A percentile compares a stretch with the other conserved stretches of the same genome.
Evolutionary conservation across 1,140 invertebrate species (phyloP).

Genomic region (Chymomyza costata): DNA sequence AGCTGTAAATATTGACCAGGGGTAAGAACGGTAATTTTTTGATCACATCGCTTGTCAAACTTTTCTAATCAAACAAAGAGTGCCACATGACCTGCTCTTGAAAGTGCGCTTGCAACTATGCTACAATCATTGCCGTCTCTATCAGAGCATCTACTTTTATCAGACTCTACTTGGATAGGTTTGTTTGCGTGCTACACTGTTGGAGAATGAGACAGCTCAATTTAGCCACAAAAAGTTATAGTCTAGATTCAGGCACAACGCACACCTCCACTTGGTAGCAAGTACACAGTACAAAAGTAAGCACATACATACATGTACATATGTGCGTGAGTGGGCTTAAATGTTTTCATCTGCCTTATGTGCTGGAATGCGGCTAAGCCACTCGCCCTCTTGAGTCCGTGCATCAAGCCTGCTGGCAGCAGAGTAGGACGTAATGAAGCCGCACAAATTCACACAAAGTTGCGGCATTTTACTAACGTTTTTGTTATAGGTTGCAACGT

Average conservation of each 20-base stretch:
- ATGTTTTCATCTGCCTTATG: constrained; percentile 2
- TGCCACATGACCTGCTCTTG: constrained; percentile 22
- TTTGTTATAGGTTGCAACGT: no score
- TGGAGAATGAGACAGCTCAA: no score
- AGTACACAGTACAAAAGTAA: no score
- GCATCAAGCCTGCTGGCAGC: neutral
- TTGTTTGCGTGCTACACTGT: no score
- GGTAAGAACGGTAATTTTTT: no score
- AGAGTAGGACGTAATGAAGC: constrained; percentile 56
- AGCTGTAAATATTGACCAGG: no score
- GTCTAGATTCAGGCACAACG: no score
- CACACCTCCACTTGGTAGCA: no score
- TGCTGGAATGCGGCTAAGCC: constrained; percentile 27
- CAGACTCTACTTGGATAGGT: no score
- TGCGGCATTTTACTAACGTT: constrained; percentile 30
- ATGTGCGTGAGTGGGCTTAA: constrained; percentile 3
- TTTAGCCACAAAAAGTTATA: no score
- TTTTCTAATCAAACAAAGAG: constrained; percentile 63
- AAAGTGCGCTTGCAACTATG: constrained; percentile 30
- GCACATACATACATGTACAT: no score
- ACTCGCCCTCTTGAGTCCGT: neutral
- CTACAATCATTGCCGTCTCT: constrained; percentile 10
- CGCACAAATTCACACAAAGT: constrained; percentile 55
- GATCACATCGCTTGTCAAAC: constrained; percentile 42
- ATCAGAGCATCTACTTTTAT: no score